These are phyloP conservation scores for Agriopis leucophaearia DNA, from an alignment of 2,888 invertebrate genomes.

Conservation along the genomic window DNA sequence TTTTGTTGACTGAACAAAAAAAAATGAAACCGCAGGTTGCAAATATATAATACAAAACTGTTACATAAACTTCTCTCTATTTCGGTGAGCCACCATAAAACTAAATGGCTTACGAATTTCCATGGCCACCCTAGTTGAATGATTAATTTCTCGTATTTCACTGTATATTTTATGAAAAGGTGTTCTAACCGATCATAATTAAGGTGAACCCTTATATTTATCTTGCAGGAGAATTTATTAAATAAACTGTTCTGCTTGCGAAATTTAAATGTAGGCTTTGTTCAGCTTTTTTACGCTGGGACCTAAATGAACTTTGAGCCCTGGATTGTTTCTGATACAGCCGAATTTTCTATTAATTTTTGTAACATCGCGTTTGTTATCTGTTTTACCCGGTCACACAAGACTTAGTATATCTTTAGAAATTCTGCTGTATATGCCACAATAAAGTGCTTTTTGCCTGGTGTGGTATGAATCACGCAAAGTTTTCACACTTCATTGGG, in stretches of 20 bases:
- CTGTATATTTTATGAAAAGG: constrained; percentile 21
- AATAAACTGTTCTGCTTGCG: constrained; percentile 9
- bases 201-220: constrained; percentile 18
- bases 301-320: neutral
- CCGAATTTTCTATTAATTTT: no score
- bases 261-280: constrained; percentile 4
- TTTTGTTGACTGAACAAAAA: neutral
- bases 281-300: neutral
- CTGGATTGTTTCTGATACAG: neutral
- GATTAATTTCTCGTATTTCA: constrained; percentile 28
- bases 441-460: no score
- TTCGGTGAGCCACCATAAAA: constrained; percentile 4
- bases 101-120: constrained; percentile 3
- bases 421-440: no score
- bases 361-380: no score
- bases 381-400: no score
- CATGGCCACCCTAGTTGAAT: constrained; percentile 10
- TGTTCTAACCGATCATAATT: constrained; percentile 23
- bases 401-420: no score
- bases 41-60: neutral
- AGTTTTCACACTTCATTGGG: no score
- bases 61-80: constrained; percentile 3
- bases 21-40: neutral
- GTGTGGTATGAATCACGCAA: no score
- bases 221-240: constrained; percentile 10